Evolutionary conservation across 2,888 invertebrate species (phyloP).

Genomic region (Aquatica leii): DNA sequence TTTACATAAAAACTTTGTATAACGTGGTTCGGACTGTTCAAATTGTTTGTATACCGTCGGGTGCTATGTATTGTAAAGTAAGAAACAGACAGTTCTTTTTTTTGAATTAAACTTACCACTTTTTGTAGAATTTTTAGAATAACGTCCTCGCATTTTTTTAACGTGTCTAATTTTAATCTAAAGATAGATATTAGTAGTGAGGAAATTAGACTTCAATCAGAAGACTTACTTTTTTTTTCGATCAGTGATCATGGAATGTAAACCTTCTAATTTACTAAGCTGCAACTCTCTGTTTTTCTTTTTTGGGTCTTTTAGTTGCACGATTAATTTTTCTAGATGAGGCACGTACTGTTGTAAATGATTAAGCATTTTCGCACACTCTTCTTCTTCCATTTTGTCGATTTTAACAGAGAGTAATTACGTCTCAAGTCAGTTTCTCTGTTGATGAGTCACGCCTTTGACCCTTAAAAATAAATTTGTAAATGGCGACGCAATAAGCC

Average conservation of each 20-base stretch:
- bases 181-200: no score
- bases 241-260: slow-evolving; percentile 69
- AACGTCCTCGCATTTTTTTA: slow-evolving; percentile 74
- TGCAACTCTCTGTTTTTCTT: slow-evolving; percentile 66
- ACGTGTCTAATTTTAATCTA: slow-evolving; percentile 74
- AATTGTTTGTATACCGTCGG: slow-evolving; percentile 19
- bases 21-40: background rate
- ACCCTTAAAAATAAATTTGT: background rate
- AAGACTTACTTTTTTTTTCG: slow-evolving; percentile 68
- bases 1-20: slow-evolving; percentile 21
- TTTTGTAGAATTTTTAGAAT: slow-evolving; percentile 71
- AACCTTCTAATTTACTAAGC: slow-evolving; percentile 70
- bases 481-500: slow-evolving; percentile 1
- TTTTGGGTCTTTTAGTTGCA: slow-evolving; percentile 66
- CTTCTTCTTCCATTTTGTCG: slow-evolving; percentile 58
- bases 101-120: slow-evolving; percentile 69
- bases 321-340: slow-evolving; percentile 76
- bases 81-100: no score
- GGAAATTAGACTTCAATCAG: no score
- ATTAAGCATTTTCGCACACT: slow-evolving; percentile 69
- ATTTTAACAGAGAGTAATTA: no score
- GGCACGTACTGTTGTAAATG: slow-evolving; percentile 76
- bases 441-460: no score
- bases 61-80: slow-evolving; percentile 13
- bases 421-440: no score